Conservation (phyloP, 1,140 invertebrate species). For the Cardiocondyla obscurior region DNA sequence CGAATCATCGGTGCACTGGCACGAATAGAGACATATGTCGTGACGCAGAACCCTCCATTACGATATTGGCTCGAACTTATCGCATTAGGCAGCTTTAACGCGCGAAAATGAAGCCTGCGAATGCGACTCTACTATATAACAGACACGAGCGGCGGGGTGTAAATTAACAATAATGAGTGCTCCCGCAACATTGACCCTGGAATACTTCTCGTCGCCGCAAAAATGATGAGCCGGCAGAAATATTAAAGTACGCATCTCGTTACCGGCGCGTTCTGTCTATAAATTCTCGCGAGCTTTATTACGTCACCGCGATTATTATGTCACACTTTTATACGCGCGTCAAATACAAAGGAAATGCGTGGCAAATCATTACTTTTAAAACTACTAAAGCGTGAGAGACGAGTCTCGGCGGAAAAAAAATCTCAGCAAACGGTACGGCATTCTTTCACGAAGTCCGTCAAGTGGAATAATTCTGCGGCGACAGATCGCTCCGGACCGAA, state of each 20-base stretch:
- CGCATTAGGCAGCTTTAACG: conserved; percentile 69
- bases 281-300: background rate
- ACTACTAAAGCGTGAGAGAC: conserved; percentile 24
- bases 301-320: background rate
- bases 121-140: background rate
- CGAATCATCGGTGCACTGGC: conserved; percentile 79
- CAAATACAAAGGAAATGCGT: background rate
- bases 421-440: conserved; percentile 18
- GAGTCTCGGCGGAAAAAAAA: conserved; percentile 1
- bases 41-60: conserved; percentile 79
- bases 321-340: background rate
- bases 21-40: conserved; percentile 81
- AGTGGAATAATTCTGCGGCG: conserved; percentile 43
- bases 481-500: conserved; percentile 5
- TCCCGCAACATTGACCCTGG: conserved; percentile 7
- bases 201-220: conserved; percentile 34
- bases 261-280: background rate
- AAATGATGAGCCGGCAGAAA: conserved; percentile 12
- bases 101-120: conserved; percentile 60
- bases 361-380: background rate
- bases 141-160: conserved; percentile 1
- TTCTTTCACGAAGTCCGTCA: conserved; percentile 21
- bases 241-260: background rate
- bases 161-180: conserved; percentile 43
- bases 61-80: conserved; percentile 77